Percentiles rank a stretch among this genome's conserved stretches.
Conservation (phyloP, 1,140 invertebrate species). For the Microplitis mediator region DNA sequence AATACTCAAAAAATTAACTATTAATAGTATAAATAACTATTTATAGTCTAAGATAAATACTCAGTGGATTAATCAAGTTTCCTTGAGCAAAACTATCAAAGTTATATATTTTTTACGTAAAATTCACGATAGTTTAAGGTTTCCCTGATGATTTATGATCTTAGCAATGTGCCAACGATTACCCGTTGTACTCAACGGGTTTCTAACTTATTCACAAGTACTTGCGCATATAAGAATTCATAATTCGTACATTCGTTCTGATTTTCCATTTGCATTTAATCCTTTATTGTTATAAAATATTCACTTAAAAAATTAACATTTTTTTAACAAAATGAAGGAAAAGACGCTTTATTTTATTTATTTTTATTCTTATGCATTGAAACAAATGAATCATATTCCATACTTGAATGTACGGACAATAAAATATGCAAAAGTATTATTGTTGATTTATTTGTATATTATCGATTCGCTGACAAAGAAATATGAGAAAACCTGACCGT, state of each 20-base stretch:
- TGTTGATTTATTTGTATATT: too few species aligned
- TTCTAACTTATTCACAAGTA: background rate
- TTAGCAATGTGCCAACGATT: background rate
- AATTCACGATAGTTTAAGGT: conserved; percentile 36
- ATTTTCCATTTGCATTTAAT: too few species aligned
- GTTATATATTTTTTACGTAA: conserved; percentile 41
- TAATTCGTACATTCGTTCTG: background rate
- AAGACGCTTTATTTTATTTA: too few species aligned
- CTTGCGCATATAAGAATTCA: background rate
- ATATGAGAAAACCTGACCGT: too few species aligned
- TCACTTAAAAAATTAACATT: too few species aligned
- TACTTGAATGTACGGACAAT: too few species aligned
- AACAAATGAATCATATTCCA: too few species aligned
- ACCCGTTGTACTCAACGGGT: background rate
- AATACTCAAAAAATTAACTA: background rate
- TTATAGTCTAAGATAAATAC: conserved; percentile 19
- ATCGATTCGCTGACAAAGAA: too few species aligned
- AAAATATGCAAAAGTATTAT: too few species aligned
- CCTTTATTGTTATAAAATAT: too few species aligned
- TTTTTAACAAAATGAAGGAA: too few species aligned
- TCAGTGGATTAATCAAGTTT: conserved; percentile 40
- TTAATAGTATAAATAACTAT: background rate
- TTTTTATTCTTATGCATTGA: too few species aligned
- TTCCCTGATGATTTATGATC: conserved; percentile 28
- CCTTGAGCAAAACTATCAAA: conserved; percentile 15